Evolutionary conservation across 2,888 invertebrate genomes (phyloP).

Genomic region (Dryadula phaetusa): DNA sequence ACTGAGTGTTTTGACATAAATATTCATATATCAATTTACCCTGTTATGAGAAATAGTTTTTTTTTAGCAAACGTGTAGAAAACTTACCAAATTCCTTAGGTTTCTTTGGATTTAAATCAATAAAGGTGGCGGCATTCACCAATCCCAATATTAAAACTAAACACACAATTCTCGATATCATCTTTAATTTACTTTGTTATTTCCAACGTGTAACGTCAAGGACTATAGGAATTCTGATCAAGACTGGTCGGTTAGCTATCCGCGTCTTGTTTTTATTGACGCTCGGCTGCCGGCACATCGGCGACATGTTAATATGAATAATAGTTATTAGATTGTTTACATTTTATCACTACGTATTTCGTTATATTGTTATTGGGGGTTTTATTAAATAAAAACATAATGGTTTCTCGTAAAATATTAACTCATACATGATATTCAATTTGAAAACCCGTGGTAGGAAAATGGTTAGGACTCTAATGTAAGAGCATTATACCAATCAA

Average conservation of each 20-base stretch:
- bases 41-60: too few relatives aligned
- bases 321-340: conserved; percentile 14
- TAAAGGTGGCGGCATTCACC: conserved; percentile 61
- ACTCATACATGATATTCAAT: too few relatives aligned
- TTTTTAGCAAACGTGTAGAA: too few relatives aligned
- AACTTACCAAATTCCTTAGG: conserved; percentile 67
- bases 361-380: background rate
- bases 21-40: background rate
- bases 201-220: conserved; percentile 42
- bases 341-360: background rate
- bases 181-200: too few relatives aligned
- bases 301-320: conserved; percentile 44
- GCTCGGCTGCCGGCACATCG: conserved; percentile 54
- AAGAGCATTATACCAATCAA: too few relatives aligned
- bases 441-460: too few relatives aligned
- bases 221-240: conserved; percentile 45
- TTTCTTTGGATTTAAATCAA: conserved; percentile 57
- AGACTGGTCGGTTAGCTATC: conserved; percentile 59
- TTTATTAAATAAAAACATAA: too few relatives aligned
- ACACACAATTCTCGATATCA: conserved; percentile 65
- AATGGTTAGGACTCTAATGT: too few relatives aligned
- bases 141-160: conserved; percentile 59
- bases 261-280: conserved; percentile 68
- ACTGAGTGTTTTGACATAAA: too few relatives aligned
- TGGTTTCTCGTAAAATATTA: too few relatives aligned